Base-by-base conservation (phyloP, 2,113 vertebrate species). In the Nesogale talazaci region DNA sequence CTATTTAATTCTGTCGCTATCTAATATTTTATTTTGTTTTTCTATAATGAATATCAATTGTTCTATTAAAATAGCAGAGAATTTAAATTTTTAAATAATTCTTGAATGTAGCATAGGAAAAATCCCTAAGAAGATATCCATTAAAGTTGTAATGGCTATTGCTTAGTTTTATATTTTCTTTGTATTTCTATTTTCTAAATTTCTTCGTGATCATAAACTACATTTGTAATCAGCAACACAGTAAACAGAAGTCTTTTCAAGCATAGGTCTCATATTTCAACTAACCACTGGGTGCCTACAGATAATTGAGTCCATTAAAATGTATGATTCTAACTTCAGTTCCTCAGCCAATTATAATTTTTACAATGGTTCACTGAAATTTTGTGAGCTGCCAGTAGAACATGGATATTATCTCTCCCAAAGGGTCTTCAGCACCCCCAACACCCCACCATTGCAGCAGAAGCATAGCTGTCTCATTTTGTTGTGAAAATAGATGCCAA, bases 211-310 rank as follows among this genome's bases (percentile, higher is more conserved):
- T 4, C 22, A 65, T 63, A 59, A 40, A 83, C 40, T 65, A 36
- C 85, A 70, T 91, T 89, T 82, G 5, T 88, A 80, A 63, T 80
- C 31, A 88, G 23, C 79, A 82, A 80, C n/a, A 40, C 92, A 83
- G 72, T 83, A 74, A 85, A 81, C 36, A 88, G 40, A 74, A 83
- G 27, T 75, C 59, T 61, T 63, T 94, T 93, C 61, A 76, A 92
- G 56, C n/a, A 27, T 67, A 92, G 59, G 83, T 31, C 25, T 57
- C 27, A 52, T 65, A 76, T 85, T 70, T 86, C 46, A 83, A 20
- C 76, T 57, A 76, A 76, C 19, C 65, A 80, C 23, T 89, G 72
- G 5, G 8, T 67, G 16, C 8, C 65, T 72, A 27, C 6, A 16
- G 38, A 34, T 42, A 79, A 77, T 78, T 76, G 77, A 56, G 17